phyloP scores from a whole-genome alignment of 2,113 vertebrate species.

The Anhinga rufa region DNA sequence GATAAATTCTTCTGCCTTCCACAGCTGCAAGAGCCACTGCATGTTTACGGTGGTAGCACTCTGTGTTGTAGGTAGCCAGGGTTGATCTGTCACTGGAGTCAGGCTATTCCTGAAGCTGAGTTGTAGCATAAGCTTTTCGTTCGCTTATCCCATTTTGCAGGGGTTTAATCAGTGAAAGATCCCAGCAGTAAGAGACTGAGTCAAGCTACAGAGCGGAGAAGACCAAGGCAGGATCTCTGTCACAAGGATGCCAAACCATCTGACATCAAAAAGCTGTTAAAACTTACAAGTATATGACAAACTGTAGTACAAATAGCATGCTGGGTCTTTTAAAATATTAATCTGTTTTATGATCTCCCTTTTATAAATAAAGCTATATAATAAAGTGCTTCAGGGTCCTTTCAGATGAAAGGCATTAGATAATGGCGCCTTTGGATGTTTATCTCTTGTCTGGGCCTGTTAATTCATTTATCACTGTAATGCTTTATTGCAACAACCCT shows the following conservation, averaged over 20 bases:
- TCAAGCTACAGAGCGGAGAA: background rate
- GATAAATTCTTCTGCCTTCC: background rate
- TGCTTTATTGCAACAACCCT: background rate
- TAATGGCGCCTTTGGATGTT: conserved; percentile 5
- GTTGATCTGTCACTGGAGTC: background rate
- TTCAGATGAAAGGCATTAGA: conserved; percentile 13
- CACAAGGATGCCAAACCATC: background rate
- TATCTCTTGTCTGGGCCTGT: conserved; percentile 8
- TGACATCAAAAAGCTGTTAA: conserved; percentile 5
- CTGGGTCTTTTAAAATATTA: background rate
- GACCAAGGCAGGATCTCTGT: background rate
- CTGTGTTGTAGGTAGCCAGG: background rate
- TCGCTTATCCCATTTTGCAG: background rate
- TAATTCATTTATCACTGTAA: background rate
- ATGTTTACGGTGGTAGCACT: rapidly evolving
- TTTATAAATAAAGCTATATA: background rate
- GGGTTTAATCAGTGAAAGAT: background rate
- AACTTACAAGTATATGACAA: background rate
- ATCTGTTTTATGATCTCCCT: conserved; percentile 7
- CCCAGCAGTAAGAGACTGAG: background rate
- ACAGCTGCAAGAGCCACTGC: background rate
- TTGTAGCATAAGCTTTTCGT: background rate
- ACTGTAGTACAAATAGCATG: background rate
- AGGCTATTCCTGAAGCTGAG: background rate
- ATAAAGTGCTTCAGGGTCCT: background rate